A percentile compares a stretch with the other conserved stretches of the same genome.
phyloP scores from a whole-genome alignment of 2,888 invertebrate species.

The Laothoe populi region DNA sequence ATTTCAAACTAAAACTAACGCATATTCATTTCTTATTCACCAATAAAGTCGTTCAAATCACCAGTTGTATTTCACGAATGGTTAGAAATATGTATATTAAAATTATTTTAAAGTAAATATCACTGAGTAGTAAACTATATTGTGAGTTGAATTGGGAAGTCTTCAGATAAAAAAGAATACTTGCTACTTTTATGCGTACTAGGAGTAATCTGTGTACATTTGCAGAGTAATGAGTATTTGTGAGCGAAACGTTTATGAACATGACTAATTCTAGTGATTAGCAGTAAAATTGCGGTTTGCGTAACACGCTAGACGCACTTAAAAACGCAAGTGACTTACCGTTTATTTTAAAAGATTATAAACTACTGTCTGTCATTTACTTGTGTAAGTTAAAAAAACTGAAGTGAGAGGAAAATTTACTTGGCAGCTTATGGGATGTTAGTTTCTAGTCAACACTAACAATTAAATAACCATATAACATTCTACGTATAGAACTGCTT shows the following conservation, averaged over 20 bases:
- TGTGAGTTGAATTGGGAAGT: background rate
- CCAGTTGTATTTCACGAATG: too few species aligned
- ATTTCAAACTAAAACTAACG: too few species aligned
- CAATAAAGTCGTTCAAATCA: too few species aligned
- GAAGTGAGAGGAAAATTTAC: background rate
- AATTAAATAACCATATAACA: too few species aligned
- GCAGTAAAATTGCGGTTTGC: background rate
- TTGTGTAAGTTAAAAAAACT: background rate
- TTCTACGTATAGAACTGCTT: background rate
- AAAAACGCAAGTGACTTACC: slow-evolving; percentile 1
- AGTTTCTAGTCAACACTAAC: too few species aligned
- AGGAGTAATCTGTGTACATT: background rate
- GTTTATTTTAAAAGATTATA: background rate
- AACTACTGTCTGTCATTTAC: background rate
- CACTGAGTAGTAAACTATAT: background rate
- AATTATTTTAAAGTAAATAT: background rate
- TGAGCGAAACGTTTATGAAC: background rate
- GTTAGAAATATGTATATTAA: too few species aligned
- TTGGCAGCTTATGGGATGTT: background rate
- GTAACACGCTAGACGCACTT: background rate
- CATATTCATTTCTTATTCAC: too few species aligned
- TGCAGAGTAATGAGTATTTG: slow-evolving; percentile 5
- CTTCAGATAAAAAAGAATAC: slow-evolving; percentile 5
- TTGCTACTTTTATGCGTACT: background rate
- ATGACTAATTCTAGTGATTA: slow-evolving; percentile 10